Base-by-base conservation (phyloP, 2,113 vertebrate species). In the Myrmecophaga tridactyla region DNA sequence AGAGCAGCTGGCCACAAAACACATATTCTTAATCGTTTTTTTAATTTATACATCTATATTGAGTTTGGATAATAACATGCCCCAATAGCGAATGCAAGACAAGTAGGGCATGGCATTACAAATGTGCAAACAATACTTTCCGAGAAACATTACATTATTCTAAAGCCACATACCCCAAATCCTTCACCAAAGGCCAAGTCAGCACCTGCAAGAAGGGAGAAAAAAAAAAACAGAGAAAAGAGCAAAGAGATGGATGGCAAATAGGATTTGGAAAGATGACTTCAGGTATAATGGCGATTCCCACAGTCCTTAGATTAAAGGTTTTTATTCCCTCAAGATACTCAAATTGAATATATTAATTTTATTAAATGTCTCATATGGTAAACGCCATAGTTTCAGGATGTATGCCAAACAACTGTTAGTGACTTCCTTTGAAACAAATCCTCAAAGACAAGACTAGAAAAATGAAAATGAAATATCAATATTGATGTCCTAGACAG, bases 1-100 rank as follows among this genome's bases (percentile, higher is more conserved):
- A 46, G 63, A 91, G 63, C 91, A 86, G 56, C 95, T 96, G 90
- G 93, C 92, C 82, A 86, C 77, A 69, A 88, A 94, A 92, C 86
- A 36, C 14, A 25, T 6, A 48, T 72, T 81, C 62, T 80, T 92
- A 39, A 53, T 92, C n/a, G 27, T 46, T 39, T 69, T 41, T 21
- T 69, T 43, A 69, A 69, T 18, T 67, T 91, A 25, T 23, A 39
- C n/a, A 36, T 34, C 14, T 43, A 94, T 88, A 31, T 75, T 1
- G 39, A 92, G 62, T 39, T 80, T 93, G 90, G 65, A 18, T 0
- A 89, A 95, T 48, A 86, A 84, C 89, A 69, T 25, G 65, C 73
- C 76, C 73, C 34, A 7, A 3, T 21, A 73, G 39, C 73, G 0
- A 0, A 20, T 69, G 72, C 43, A 84, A 18, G 78, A 77, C 46